phyloP scores from a whole-genome alignment of 2,113 vertebrate species.

The Ancistrus triradiatus region DNA sequence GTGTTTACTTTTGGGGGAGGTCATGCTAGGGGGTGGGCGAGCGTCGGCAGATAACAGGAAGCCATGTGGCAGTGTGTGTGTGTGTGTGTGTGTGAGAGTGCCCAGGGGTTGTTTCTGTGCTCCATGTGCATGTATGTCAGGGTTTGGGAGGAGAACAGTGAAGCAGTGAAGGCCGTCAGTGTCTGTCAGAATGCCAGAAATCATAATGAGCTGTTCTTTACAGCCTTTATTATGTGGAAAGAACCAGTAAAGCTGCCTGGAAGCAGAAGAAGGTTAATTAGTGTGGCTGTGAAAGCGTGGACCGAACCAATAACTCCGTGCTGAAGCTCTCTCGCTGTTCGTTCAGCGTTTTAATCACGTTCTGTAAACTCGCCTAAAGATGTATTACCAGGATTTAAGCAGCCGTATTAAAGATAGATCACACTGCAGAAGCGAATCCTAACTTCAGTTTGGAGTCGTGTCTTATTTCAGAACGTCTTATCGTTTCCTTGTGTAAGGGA shows the following conservation, averaged over 20 bases:
- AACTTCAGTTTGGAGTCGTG: too few relatives aligned
- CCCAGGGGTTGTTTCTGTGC: too few relatives aligned
- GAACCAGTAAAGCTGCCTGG: slow-evolving; percentile 11
- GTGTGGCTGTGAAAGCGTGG: background rate
- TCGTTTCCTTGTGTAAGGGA: too few relatives aligned
- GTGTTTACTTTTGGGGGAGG: slow-evolving; percentile 43
- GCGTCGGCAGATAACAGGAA: slow-evolving; percentile 56
- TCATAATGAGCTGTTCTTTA: background rate
- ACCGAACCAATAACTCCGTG: background rate
- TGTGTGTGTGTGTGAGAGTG: slow-evolving; percentile 33
- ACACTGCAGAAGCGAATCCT: too few relatives aligned
- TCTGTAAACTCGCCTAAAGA: too few relatives aligned
- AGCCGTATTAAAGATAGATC: too few relatives aligned
- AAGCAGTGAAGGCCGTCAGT: slow-evolving; percentile 5
- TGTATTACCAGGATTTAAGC: too few relatives aligned
- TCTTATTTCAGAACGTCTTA: too few relatives aligned
- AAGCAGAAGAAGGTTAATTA: slow-evolving; percentile 19
- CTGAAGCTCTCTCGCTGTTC: background rate
- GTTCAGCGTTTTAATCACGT: background rate
- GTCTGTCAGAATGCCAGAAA: slow-evolving; percentile 23
- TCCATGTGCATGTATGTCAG: too few relatives aligned
- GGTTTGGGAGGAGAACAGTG: background rate
- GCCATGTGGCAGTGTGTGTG: slow-evolving; percentile 32
- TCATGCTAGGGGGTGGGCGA: slow-evolving; percentile 34
- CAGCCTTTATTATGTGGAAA: slow-evolving; percentile 26